Evolutionary conservation across 2,113 vertebrate genomes (phyloP).

Genomic region (Upupa epops): DNA sequence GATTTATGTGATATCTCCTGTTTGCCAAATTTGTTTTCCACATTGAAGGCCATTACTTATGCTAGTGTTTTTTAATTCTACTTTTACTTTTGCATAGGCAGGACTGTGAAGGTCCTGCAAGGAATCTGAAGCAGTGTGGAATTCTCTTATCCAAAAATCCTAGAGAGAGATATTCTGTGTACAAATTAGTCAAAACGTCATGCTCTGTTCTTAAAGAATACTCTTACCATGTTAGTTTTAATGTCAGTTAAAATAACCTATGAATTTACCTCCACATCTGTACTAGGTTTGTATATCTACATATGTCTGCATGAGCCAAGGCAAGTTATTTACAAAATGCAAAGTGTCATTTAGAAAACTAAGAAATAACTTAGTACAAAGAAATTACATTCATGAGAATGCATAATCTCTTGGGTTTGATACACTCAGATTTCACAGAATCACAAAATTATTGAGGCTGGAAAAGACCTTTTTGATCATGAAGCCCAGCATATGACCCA

Average conservation of each 20-base stretch:
- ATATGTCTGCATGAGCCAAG: not conserved
- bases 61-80: not conserved
- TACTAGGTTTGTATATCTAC: not conserved
- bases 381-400: not conserved
- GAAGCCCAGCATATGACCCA: no score
- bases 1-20: not conserved
- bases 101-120: not conserved
- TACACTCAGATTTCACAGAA: not conserved
- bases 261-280: not conserved
- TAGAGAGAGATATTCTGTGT: not conserved
- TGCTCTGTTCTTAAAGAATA: not conserved
- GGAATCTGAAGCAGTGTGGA: not conserved
- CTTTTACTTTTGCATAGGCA: not conserved
- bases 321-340: not conserved
- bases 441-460: no score
- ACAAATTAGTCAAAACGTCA: not conserved
- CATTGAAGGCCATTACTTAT: not conserved
- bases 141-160: not conserved
- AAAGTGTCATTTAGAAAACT: not conserved
- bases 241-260: not conserved
- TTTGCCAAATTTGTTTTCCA: not conserved
- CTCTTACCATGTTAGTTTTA: not conserved
- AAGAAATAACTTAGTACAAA: not conserved
- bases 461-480: no score
- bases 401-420: not conserved